Percentiles rank a stretch among this genome's conserved stretches.
Evolutionary conservation across 2,888 invertebrate genomes (phyloP).

Genomic region (Agrilus biguttatus): DNA sequence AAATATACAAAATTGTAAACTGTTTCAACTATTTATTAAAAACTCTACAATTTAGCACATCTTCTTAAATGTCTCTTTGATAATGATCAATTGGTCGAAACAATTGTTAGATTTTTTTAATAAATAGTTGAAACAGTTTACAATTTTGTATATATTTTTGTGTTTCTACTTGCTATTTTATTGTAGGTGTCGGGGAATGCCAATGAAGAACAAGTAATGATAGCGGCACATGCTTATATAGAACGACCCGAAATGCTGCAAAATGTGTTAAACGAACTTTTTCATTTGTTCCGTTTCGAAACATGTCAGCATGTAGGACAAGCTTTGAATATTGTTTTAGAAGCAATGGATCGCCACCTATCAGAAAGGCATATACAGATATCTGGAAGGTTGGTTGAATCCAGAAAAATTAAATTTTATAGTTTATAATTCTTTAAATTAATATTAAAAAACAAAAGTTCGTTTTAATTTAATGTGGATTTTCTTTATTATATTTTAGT

Average conservation of each 20-base stretch:
- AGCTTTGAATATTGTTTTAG: conserved; percentile 67
- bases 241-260: conserved; percentile 71
- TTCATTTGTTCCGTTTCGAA: conserved; percentile 73
- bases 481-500: conserved; percentile 36
- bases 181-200: conserved; percentile 79
- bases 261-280: conserved; percentile 81
- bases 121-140: no score
- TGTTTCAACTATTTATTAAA: no score
- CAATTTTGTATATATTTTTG: no score
- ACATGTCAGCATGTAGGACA: conserved; percentile 61
- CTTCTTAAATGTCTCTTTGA: no score
- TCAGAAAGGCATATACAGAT: conserved; percentile 85
- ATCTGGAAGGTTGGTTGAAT: conserved; percentile 54
- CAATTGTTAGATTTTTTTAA: no score
- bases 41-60: no score
- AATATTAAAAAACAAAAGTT: neutral
- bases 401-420: neutral
- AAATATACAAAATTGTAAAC: no score
- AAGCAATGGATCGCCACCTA: conserved; percentile 81
- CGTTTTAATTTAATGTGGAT: no score
- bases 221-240: conserved; percentile 70
- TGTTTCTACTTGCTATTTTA: no score
- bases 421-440: neutral
- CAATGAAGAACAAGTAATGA: conserved; percentile 78
- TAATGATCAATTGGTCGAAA: no score